Evolutionary conservation across 2,888 invertebrate species (phyloP), one percentile per base, ranked within the genome.

Genomic region (Cephus sareptanus): DNA sequence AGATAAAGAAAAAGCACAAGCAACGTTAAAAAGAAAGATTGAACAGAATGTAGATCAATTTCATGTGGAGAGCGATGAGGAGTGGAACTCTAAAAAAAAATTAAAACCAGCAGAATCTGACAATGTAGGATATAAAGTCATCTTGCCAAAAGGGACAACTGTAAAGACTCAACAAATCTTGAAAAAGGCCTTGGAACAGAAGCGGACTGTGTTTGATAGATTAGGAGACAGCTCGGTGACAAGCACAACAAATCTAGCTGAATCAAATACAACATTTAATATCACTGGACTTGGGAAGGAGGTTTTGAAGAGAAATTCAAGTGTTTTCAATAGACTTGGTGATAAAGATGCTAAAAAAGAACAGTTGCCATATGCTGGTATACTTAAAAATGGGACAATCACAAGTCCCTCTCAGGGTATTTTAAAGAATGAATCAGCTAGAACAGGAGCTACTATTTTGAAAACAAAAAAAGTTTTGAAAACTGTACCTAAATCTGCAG

Each of bases 151-250:
- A 77, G 92, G 92, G 30, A 90, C 91, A 11, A 92, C 92, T 0
- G 85, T 89, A 3, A 91, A 91, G 81, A 92, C 92, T 81, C 91
- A 90, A 79, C 90, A 92, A 77, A 89, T 92, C 78, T 78, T 92
- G 30, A 90, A 91, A 68, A 91, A 92, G 79, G 81, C 86, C 0
- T 33, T 82, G 4, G 90, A 91, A 31, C 88, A 88, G 76, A 92
- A 92, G 77, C 87, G 90, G 81, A 93, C 93, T 23, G 93, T 93
- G n/a, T 93, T 93, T 84, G 92, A 92, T 69, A 91, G 93, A 80
- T 87, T 93, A 69, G 93, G 93, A 15, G 92, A 92, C 68, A 92
- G 92, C 81, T 91, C 91, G 30, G 92, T 92, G 1, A 91, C 92
- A 2, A 92, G 92, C 79, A 92, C 92, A 2, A 92, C 92, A 23